These are phyloP conservation scores for Saimiri boliviensis DNA, from an alignment of 2,113 vertebrate species.

Conservation along the genomic window DNA sequence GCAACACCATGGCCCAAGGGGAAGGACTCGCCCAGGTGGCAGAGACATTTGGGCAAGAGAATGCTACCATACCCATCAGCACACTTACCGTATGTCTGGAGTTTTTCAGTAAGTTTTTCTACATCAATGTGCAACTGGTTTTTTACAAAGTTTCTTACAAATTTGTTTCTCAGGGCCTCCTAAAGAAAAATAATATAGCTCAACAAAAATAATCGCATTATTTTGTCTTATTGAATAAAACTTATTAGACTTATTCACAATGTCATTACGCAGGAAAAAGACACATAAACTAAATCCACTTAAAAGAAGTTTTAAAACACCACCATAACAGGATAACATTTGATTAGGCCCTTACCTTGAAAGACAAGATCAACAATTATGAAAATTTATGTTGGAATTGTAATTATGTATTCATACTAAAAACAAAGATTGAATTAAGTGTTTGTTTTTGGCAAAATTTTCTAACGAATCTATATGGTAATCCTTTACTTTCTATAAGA, in stretches of 20 bases:
- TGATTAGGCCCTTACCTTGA: neutral
- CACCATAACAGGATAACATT: neutral
- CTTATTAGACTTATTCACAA: neutral
- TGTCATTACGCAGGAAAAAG: neutral
- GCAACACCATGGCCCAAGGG: neutral
- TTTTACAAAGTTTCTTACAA: constrained; percentile 82
- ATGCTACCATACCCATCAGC: neutral
- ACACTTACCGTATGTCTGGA: constrained; percentile 79
- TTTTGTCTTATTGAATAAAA: neutral
- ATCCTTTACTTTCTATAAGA: neutral
- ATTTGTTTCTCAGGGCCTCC: constrained; percentile 79
- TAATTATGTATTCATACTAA: neutral
- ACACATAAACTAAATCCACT: neutral
- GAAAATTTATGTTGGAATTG: neutral
- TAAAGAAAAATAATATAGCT: constrained; percentile 61
- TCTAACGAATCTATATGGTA: neutral
- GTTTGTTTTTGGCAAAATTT: neutral
- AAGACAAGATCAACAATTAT: neutral
- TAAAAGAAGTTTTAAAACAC: neutral
- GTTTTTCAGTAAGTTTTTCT: constrained; percentile 67
- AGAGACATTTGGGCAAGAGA: accelerated
- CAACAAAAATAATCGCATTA: neutral
- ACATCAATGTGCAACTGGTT: constrained; percentile 79
- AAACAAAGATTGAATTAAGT: neutral
- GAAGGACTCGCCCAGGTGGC: accelerated